Evolutionary conservation across 2,888 invertebrate genomes (phyloP).

Genomic region (Pelosia muscerda): DNA sequence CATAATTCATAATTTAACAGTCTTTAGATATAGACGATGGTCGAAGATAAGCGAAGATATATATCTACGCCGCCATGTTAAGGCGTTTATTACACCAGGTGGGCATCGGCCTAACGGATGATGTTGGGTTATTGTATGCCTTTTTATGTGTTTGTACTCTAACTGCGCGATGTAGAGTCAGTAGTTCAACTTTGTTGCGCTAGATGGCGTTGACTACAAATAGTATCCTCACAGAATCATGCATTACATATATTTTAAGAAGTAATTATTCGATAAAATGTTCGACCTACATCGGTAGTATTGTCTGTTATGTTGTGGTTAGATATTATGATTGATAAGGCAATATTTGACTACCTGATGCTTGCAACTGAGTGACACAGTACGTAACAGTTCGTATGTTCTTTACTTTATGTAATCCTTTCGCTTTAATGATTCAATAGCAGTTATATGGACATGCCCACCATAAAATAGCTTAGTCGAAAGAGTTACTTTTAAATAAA

Average conservation of each 20-base stretch:
- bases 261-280: no score
- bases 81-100: no score
- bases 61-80: no score
- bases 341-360: slow-evolving; percentile 1
- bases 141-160: not conserved
- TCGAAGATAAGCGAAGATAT: no score
- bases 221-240: no score
- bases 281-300: no score
- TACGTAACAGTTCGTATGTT: not conserved
- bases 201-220: not conserved
- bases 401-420: not conserved
- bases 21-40: no score
- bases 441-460: slow-evolving; percentile 1
- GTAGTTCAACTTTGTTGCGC: not conserved
- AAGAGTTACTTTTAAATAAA: slow-evolving; percentile 35
- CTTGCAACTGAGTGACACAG: slow-evolving; percentile 1
- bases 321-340: not conserved
- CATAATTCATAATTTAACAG: no score
- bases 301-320: not conserved
- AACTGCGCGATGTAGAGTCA: not conserved
- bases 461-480: not conserved
- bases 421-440: not conserved
- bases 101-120: not conserved
- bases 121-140: not conserved
- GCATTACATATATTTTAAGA: no score